A percentile compares a stretch with the other conserved stretches of the same genome.
Evolutionary conservation across 2,888 invertebrate species (phyloP).

Genomic region (Platynereis dumerilii): DNA sequence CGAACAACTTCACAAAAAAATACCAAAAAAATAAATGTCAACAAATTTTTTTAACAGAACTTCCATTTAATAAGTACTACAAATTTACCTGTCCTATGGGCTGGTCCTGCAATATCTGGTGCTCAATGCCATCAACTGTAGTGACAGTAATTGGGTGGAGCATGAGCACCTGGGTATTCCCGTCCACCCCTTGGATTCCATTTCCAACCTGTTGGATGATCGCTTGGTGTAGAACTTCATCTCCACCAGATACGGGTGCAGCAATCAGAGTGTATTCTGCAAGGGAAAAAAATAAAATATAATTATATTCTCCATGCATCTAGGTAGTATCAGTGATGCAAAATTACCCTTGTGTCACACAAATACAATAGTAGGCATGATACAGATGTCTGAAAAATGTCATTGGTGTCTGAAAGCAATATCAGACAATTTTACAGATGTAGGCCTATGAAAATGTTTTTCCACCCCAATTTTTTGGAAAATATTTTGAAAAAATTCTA

Average conservation of each 20-base stretch:
- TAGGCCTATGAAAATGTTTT: no score
- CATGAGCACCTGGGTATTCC: conserved; percentile 31
- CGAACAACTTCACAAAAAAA: no score
- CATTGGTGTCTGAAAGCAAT: not conserved
- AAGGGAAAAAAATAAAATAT: not conserved
- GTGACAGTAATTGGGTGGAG: conserved; percentile 32
- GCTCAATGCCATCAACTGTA: conserved; percentile 22
- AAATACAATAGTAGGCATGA: not conserved
- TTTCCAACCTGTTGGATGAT: conserved; percentile 32
- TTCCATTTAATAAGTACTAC: no score
- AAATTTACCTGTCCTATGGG: not conserved
- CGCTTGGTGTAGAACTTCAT: conserved; percentile 34
- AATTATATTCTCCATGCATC: not conserved
- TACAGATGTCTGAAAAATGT: not conserved
- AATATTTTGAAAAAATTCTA: no score
- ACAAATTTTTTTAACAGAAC: no score
- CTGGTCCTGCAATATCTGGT: conserved; percentile 16
- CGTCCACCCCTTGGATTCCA: conserved; percentile 28
- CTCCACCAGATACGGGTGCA: conserved; percentile 22
- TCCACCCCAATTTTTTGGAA: no score
- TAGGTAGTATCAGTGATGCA: not conserved
- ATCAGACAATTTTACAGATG: no score
- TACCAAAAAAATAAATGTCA: no score
- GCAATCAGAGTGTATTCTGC: conserved; percentile 34
- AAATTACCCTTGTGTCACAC: not conserved